These are phyloP conservation scores for Drosophila atripex DNA, from an alignment of 2,888 invertebrate species.

Conservation along the genomic window DNA sequence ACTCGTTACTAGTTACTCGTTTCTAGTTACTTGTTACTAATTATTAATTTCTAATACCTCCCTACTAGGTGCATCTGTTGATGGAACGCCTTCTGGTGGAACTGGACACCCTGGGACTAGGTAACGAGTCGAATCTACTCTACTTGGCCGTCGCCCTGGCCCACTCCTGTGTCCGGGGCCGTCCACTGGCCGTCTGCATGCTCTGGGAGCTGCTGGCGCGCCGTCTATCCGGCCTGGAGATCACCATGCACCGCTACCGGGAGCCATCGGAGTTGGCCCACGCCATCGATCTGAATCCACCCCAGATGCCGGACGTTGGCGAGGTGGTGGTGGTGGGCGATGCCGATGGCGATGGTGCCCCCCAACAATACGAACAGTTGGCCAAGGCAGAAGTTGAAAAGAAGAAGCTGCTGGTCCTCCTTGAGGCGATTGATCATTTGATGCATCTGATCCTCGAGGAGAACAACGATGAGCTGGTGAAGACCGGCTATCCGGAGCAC, in stretches of 20 bases:
- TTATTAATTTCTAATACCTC: no score
- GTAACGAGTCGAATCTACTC: neutral
- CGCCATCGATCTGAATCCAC: neutral
- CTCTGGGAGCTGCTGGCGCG: conserved; percentile 6
- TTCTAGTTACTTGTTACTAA: no score
- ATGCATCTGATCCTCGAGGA: conserved; percentile 2
- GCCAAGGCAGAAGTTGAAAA: no score
- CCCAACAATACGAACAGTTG: no score
- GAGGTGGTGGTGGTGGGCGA: neutral
- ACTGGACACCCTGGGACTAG: neutral
- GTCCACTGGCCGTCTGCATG: conserved; percentile 26
- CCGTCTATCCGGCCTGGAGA: conserved; percentile 8
- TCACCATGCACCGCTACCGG: conserved; percentile 43
- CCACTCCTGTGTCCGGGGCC: neutral
- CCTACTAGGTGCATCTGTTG: conserved; percentile 3
- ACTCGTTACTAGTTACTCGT: no score
- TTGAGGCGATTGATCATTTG: conserved; percentile 10
- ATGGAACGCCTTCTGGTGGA: conserved; percentile 20
- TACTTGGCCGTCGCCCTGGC: conserved; percentile 9
- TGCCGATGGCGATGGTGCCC: no score
- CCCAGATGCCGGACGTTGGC: neutral
- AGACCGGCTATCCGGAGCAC: conserved; percentile 33
- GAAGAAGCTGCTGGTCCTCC: neutral
- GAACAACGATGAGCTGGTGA: conserved; percentile 5
- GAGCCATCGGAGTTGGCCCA: conserved; percentile 23